Conservation (phyloP, 1,140 invertebrate species). For the Pinna nobilis region DNA sequence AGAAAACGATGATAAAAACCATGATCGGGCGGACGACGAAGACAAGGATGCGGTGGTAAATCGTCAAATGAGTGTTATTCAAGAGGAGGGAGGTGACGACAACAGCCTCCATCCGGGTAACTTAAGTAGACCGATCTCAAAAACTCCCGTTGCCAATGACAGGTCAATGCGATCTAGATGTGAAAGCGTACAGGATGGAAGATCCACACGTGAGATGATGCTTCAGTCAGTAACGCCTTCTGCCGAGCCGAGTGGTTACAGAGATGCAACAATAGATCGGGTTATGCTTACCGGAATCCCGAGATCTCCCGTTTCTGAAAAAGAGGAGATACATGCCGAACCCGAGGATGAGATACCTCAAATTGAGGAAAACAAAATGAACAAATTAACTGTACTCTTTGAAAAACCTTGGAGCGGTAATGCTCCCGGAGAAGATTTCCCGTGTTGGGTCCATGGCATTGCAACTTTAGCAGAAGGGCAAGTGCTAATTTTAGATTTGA, state of each 20-base stretch:
- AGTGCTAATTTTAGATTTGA: conserved; percentile 10
- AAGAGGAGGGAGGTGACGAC: not conserved
- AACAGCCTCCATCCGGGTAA: not conserved
- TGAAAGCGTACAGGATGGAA: not conserved
- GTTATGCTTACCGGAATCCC: not conserved
- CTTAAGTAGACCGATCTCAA: too few relatives aligned
- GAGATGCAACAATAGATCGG: not conserved
- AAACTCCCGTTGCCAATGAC: not conserved
- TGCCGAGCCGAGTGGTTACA: not conserved
- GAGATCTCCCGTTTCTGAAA: not conserved
- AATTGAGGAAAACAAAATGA: not conserved
- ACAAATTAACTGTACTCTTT: not conserved
- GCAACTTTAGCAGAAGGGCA: not conserved
- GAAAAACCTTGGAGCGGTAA: conserved; percentile 1
- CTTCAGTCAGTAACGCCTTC: not conserved
- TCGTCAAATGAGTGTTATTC: conserved; percentile 2
- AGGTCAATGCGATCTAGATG: not conserved
- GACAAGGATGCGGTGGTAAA: not conserved
- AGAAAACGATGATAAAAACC: not conserved
- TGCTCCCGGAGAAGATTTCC: not conserved
- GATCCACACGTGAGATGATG: not conserved
- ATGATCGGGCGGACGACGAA: not conserved
- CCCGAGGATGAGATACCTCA: not conserved
- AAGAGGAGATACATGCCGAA: not conserved
- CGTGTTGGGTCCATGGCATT: conserved; percentile 17